These are phyloP conservation scores for Acrossocheilus wenchowensis DNA, from an alignment of 2,797 vertebrate species.

Conservation along the genomic window DNA sequence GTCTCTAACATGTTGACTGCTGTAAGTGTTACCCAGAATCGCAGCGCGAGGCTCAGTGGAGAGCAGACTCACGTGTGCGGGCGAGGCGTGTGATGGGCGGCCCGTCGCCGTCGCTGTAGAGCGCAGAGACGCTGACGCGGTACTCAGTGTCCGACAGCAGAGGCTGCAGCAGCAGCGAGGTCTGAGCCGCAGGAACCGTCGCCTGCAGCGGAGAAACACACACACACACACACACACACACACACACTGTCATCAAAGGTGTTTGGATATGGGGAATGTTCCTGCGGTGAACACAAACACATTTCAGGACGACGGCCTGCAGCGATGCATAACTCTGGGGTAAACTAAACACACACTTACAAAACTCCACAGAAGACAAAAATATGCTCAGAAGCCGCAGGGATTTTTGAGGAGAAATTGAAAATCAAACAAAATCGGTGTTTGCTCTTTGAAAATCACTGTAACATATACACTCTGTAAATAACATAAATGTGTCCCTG, in stretches of 20 bases:
- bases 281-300: background rate
- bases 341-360: constrained; percentile 1
- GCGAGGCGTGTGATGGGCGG: constrained; percentile 77
- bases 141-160: constrained; percentile 90
- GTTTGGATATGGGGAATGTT: background rate
- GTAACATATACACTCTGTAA: background rate
- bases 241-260: background rate
- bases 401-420: background rate
- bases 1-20: background rate
- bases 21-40: background rate
- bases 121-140: constrained; percentile 83
- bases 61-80: constrained; percentile 84
- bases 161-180: constrained; percentile 83
- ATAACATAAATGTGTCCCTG: too few relatives aligned
- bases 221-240: background rate
- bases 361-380: background rate
- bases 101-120: constrained; percentile 87
- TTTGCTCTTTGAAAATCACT: background rate
- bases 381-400: background rate
- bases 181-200: constrained; percentile 84
- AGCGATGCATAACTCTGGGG: background rate
- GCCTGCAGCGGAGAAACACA: constrained; percentile 70
- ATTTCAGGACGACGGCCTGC: background rate
- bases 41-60: background rate
- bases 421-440: background rate